Evolutionary conservation across 2,888 invertebrate genomes (phyloP), one percentile per base, ranked within the genome.

Genomic region (Stenotaenia linearis): DNA sequence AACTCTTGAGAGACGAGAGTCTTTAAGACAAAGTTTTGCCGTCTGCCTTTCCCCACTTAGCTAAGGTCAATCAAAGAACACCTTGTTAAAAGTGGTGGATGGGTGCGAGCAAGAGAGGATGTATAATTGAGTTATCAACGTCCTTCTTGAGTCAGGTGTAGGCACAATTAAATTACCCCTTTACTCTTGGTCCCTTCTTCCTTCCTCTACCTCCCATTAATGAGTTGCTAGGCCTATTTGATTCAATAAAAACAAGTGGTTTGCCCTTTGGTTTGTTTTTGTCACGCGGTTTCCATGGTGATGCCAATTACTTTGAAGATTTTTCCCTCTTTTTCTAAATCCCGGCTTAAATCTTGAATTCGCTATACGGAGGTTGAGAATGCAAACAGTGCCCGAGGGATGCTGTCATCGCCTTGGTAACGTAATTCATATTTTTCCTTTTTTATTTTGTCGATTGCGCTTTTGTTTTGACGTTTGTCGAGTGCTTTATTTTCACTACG

Each of bases 191-290:
- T 69, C 69, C n/a, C n/a, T n/a, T 25, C 15, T 28, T 69, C 25
- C 69, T n/a, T 69, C 25, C 69, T 12, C 15, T 28, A 25, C 10
- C 69, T 12, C 69, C 69, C 69, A 69, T 69, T 69, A 69, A 69
- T 69, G 69, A 69, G 69, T 69, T 69, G 69, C 69, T 69, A 69
- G 69, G 69, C n/a, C 69, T 69, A 69, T 69, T 69, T 69, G 69
- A 69, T 69, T 69, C 69, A 69, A 69, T 69, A 69, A 69, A 69
- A 69, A 69, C 69, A 69, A 69, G 69, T 69, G 69, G 69, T 69
- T 69, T 69, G 69, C 69, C 69, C 69, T 69, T 69, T 69, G 69
- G 69, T 69, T 69, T 69, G 69, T 69, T 69, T 69, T 69, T 69
- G 25, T 69, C 23, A 69, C 69, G 69, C 69, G 25, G 69, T 69